These are phyloP conservation scores for Psylliodes chrysocephalus DNA, from an alignment of 2,888 invertebrate species.

Conservation along the genomic window DNA sequence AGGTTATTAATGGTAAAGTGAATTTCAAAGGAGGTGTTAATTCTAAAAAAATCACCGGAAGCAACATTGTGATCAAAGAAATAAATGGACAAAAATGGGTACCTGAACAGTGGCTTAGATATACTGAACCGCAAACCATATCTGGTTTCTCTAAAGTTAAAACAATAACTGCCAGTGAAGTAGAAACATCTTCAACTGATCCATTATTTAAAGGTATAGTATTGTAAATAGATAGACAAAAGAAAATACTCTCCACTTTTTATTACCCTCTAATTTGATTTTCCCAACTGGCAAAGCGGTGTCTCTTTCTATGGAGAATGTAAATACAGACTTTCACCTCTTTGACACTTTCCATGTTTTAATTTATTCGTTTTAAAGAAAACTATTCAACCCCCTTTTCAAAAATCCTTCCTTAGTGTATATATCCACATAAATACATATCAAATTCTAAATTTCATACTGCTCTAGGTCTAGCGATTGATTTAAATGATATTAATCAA, in stretches of 20 bases:
- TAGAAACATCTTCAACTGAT: constrained; percentile 43
- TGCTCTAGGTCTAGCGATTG: too few relatives aligned
- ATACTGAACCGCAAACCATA: constrained; percentile 52
- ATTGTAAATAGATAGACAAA: not conserved
- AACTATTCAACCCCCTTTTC: too few relatives aligned
- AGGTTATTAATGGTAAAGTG: constrained; percentile 49
- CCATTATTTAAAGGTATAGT: constrained; percentile 48
- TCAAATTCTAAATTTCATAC: too few relatives aligned
- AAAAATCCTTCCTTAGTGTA: too few relatives aligned
- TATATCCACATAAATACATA: too few relatives aligned
- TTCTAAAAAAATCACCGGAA: constrained; percentile 43
- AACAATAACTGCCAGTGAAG: constrained; percentile 40
- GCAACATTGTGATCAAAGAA: constrained; percentile 45
- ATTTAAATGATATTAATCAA: too few relatives aligned
- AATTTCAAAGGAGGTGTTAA: constrained; percentile 45
- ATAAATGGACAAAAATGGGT: constrained; percentile 52
- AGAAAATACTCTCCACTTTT: not conserved
- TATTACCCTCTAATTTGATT: too few relatives aligned
- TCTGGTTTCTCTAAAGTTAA: constrained; percentile 48
- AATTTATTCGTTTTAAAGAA: too few relatives aligned
- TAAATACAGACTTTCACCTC: too few relatives aligned
- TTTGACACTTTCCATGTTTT: too few relatives aligned
- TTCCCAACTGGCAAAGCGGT: too few relatives aligned
- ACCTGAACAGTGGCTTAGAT: constrained; percentile 54
- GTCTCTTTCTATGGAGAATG: too few relatives aligned